A percentile compares a stretch with the other conserved stretches of the same genome.
These are phyloP conservation scores for Drosophila baimaii DNA, from an alignment of 1,140 invertebrate genomes.

Conservation along the genomic window DNA sequence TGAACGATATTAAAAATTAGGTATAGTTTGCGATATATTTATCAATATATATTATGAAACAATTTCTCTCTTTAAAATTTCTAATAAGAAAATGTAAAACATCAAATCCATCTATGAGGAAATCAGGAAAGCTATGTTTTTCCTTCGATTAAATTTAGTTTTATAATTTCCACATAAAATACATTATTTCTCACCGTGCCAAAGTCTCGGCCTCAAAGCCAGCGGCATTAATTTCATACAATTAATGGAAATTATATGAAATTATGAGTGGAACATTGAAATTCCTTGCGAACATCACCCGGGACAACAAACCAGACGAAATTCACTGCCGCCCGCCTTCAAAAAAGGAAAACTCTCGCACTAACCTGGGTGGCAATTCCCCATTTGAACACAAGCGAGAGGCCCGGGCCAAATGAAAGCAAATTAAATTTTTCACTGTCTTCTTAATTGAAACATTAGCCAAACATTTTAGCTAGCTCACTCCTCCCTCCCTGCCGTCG, in stretches of 20 bases:
- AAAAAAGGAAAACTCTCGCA: conserved; percentile 37
- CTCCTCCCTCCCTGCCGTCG: no score
- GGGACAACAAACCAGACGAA: conserved; percentile 65
- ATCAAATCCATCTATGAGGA: no score
- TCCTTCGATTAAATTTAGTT: neutral
- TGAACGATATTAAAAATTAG: no score
- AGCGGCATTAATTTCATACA: conserved; percentile 77
- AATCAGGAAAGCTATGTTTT: neutral
- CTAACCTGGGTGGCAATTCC: conserved; percentile 65
- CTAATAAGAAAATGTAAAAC: no score
- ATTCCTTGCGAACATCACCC: conserved; percentile 80
- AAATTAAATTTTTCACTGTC: conserved; percentile 84
- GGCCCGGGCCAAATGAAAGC: conserved; percentile 68
- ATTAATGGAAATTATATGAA: conserved; percentile 81
- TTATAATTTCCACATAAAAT: neutral
- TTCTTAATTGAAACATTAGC: conserved; percentile 84
- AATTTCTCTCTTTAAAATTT: no score
- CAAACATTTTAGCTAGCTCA: conserved; percentile 71
- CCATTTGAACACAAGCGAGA: conserved; percentile 50
- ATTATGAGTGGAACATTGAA: conserved; percentile 82
- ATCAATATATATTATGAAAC: no score
- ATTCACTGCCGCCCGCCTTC: conserved; percentile 30
- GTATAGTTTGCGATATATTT: no score
- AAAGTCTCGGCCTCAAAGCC: conserved; percentile 26
- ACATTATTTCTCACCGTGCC: conserved; percentile 8